Evolutionary conservation across 1,140 invertebrate species (phyloP), one percentile per base, ranked within the genome.

Genomic region (Drosophila micromelanica): DNA sequence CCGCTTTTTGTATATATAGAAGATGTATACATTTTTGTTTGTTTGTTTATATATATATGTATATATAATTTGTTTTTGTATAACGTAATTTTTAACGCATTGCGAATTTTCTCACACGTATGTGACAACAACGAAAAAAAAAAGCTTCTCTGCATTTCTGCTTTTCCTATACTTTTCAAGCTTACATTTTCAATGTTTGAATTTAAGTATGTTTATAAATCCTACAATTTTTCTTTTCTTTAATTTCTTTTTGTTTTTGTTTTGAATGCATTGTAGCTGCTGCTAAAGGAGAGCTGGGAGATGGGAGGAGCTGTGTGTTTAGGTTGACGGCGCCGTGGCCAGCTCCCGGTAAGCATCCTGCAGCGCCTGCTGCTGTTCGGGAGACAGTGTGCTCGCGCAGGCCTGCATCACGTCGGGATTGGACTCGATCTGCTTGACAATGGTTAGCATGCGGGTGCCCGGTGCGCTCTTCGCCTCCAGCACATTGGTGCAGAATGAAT

Each of bases 391-490:
- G 79, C 93, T 94, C 68, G 97, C 93, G 80, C 97, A 97, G 6
- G 95, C 95, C 92, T 97, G 96, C 93, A 98, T 98, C 74, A 98
- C 93, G 55, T 96, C 95, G 49, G 95, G 95, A 92, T 97, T 97
- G 48, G 87, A 81, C 64, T 96, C 95, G 65, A 96, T 94, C 92
- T 96, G 95, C 90, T 94, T 94, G 59, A 96, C 93, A 69, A 97
- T 95, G 64, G 94, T 94, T 20, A 96, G 90, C 92, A 97, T 94
- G 78, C 96, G 93, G 54, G 93, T 91, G 70, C 94, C 94, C 2
- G 95, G 93, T 30, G 93, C 92, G 80, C 94, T 93, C 30, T 78
- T 64, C 11, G 94, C 92, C 38, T 96, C 94, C 37, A 99, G 93
- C 15, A 96, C 97, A 84, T 97, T 96, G 86, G 95, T 95, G 59